Evolutionary conservation across 2,888 invertebrate genomes (phyloP), one percentile per base, ranked within the genome.

Genomic region (Patella caerulea): DNA sequence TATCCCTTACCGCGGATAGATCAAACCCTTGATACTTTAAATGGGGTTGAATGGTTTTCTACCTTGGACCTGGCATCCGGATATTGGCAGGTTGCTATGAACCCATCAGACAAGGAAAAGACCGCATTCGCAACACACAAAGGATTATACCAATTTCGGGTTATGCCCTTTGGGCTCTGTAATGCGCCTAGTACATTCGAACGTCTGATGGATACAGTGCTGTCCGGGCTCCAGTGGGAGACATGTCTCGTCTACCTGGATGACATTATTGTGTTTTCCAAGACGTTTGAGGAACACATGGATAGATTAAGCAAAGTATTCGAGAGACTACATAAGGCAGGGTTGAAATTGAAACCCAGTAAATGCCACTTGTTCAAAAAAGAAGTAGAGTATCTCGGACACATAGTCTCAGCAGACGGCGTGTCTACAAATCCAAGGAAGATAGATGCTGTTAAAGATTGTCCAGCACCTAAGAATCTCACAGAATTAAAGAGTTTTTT

Each of bases 261-360:
- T 73, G 85, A 84, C 72, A 65, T 84, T 3, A 79, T 84, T 5
- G 78, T 83, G 2, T 81, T 82, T 78, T 78, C 80, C 12, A 77
- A 72, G 34, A 73, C 79, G 2, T 81, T 83, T 55, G 77, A 77
- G 45, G 71, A 70, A 19, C 53, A 72, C 24, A 65, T 84, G 14
- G 70, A 73, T 45, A 78, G 81, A 56, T 56, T 56, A 56, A 17
- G n/a, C 15, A 15, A 5, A 56, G 56, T 15, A 17, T 17, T 59
- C 12, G 19, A 59, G n/a, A 9, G 59, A 24, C 78, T 85, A 19
- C 34, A 77, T 19, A 56, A 74, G 14, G 82, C 81, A 56, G 81
- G 80, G n/a, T 74, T 88, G 34, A 84, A 79, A 56, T 54, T 87
- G 12, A 82, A 85, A 71, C 80, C 82, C 2, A 79, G 71, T 29